A percentile compares a stretch with the other conserved stretches of the same genome.
Evolutionary conservation across 2,888 invertebrate species (phyloP).

Genomic region (Agelastica alni): DNA sequence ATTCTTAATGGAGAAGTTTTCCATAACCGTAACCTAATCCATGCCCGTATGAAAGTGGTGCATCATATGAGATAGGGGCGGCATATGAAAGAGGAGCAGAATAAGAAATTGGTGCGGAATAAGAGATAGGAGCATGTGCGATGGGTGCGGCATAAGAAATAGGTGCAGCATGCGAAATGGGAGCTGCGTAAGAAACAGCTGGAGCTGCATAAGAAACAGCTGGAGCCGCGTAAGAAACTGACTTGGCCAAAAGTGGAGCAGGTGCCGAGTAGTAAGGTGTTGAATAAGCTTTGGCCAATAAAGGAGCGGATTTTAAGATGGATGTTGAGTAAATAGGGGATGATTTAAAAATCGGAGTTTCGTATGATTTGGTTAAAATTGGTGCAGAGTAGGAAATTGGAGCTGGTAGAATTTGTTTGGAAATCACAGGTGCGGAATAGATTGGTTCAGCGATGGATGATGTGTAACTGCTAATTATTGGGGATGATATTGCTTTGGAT

Average conservation of each 20-base stretch:
- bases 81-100: constrained; percentile 32
- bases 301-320: constrained; percentile 1
- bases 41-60: neutral
- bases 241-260: constrained; percentile 31
- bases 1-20: constrained; percentile 31
- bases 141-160: neutral
- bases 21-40: constrained; percentile 30
- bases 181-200: constrained; percentile 1
- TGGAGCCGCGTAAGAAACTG: constrained; percentile 18
- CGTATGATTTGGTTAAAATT: constrained; percentile 31
- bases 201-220: constrained; percentile 10
- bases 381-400: constrained; percentile 33
- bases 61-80: constrained; percentile 19
- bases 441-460: constrained; percentile 10
- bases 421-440: constrained; percentile 31
- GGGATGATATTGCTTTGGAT: neutral
- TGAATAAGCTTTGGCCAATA: constrained; percentile 3
- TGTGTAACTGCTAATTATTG: constrained; percentile 9
- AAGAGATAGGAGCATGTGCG: constrained; percentile 8
- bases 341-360: constrained; percentile 18
- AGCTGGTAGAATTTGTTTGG: constrained; percentile 29
- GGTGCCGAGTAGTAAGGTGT: constrained; percentile 12
- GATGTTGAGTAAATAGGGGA: constrained; percentile 28
- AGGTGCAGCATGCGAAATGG: constrained; percentile 9
- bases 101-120: constrained; percentile 27